These are phyloP conservation scores for Troides aeacus DNA, from an alignment of 2,888 invertebrate genomes.

Conservation along the genomic window DNA sequence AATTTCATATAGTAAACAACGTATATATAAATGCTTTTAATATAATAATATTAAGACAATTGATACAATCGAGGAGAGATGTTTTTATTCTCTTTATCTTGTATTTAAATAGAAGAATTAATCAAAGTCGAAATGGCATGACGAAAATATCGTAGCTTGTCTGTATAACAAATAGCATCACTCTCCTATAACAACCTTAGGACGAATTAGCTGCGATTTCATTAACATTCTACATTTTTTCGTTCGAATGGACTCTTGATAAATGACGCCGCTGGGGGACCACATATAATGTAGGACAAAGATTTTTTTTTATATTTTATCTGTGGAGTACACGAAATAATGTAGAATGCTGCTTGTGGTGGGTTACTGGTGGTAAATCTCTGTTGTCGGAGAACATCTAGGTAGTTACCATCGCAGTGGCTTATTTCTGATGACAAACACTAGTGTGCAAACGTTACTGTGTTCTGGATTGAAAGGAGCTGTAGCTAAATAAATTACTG, in stretches of 20 bases:
- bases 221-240: constrained; percentile 47
- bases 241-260: constrained; percentile 48
- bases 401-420: no score
- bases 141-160: constrained; percentile 49
- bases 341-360: no score
- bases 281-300: constrained; percentile 30
- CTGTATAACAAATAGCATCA: constrained; percentile 55
- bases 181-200: constrained; percentile 37
- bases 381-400: no score
- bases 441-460: no score
- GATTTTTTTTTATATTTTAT: background rate
- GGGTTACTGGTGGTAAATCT: no score
- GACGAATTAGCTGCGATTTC: constrained; percentile 58
- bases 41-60: background rate
- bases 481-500: no score
- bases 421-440: no score
- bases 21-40: background rate
- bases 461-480: no score
- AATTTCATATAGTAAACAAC: background rate
- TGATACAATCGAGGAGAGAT: background rate
- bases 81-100: constrained; percentile 23
- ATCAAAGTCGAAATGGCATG: constrained; percentile 54
- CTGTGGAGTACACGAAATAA: no score
- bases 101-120: constrained; percentile 63
- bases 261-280: constrained; percentile 41